These are phyloP conservation scores for Scleropages formosus DNA, from an alignment of 2,797 vertebrate genomes.

Conservation along the genomic window DNA sequence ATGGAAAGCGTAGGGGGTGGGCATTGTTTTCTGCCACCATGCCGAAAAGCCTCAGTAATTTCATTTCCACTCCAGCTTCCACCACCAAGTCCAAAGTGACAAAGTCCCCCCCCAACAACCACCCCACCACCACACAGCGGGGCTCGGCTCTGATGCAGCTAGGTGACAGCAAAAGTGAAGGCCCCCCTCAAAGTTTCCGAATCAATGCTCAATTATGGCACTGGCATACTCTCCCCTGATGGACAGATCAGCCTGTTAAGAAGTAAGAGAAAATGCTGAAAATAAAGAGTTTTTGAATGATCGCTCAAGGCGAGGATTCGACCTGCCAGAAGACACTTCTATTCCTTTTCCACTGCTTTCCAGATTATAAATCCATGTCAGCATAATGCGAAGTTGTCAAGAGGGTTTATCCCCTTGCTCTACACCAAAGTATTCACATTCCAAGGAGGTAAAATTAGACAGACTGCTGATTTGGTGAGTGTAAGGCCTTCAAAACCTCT, in stretches of 20 bases:
- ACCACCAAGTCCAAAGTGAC: conserved; percentile 18
- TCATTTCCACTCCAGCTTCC: conserved; percentile 29
- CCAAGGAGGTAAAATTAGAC: neutral
- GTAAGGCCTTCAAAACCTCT: neutral
- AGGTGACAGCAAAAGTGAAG: conserved; percentile 18
- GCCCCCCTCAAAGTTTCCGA: conserved; percentile 11
- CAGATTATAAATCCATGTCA: conserved; percentile 31
- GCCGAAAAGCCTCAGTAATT: conserved; percentile 19
- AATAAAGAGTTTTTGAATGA: neutral
- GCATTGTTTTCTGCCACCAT: conserved; percentile 12
- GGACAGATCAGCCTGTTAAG: neutral
- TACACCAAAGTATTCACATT: conserved; percentile 13
- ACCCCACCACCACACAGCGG: neutral
- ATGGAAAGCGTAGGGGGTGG: neutral
- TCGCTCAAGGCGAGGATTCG: conserved; percentile 14
- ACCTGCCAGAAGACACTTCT: conserved; percentile 27
- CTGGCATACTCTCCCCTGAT: neutral
- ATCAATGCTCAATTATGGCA: conserved; percentile 14
- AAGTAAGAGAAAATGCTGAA: neutral
- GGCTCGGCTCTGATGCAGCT: neutral
- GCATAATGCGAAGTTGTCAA: conserved; percentile 2
- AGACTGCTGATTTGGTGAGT: neutral
- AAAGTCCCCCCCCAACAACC: neutral
- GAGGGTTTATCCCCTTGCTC: conserved; percentile 10
- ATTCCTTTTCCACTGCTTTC: neutral